Base-by-base conservation (phyloP, 1,140 invertebrate genomes). In the Drosophila lini region DNA sequence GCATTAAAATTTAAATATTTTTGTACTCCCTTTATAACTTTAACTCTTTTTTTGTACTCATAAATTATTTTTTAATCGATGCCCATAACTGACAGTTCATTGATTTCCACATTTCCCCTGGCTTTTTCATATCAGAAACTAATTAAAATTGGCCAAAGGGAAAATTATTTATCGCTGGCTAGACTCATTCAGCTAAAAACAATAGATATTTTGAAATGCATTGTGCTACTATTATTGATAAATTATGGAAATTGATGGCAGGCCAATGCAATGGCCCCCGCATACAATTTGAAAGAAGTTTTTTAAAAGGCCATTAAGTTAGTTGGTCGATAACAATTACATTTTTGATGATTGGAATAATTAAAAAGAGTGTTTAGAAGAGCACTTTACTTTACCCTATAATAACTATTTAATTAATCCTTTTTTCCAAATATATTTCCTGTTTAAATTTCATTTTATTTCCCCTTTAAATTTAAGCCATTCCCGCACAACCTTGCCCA, bases 131-230 rank as follows among this genome's bases (percentile, higher is more conserved):
- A 48, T 34, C 68, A 56, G 10, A 68, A 70, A 58, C 64, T 70
- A 71, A 71, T 71, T 71, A 71, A 71, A 71, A 70, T 55, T 41
- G 28, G 25, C 64, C 52, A 42, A 48, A 11, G 13, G 42, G n/a
- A 57, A 56, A 48, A 69, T 55, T 58, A 48, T 48, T 71, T 48
- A 71, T 71, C 36, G 15, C 34, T 44, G 13, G 15, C 11, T 34
- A 41, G 40, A 70, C 53, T 22, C 42, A 40, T 48, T 69, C 50
- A 71, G 34, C 68, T 57, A 69, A 69, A 71, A 71, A 70, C 52
- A 70, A 70, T 50, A 53, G 55, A 52, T 52, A 61, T 40, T 52
- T 61, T 60, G 31, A 32, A 58, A 31, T 28, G 36, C 45, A 60
- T 50, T 38, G 16, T 34, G 13, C 31, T 52, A 31, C 19, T 22